phyloP scores from a whole-genome alignment of 2,113 vertebrate species.

The Siniperca chuatsi region DNA sequence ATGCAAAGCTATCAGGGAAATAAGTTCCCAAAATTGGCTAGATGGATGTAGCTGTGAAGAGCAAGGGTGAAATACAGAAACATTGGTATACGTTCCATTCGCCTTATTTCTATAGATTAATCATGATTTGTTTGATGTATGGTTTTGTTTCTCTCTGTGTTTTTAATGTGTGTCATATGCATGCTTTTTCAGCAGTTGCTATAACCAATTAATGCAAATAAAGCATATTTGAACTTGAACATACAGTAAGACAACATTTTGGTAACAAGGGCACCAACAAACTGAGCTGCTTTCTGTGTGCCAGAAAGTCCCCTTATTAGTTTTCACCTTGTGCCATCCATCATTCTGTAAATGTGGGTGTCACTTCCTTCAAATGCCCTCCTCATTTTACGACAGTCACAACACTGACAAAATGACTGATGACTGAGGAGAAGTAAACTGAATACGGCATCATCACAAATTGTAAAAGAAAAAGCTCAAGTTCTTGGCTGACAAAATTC shows the following conservation, averaged over 20 bases:
- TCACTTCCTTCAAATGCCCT: conserved; percentile 1
- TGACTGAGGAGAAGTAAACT: not conserved
- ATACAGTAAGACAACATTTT: not conserved
- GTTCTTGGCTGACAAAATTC: not conserved
- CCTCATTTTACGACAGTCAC: not conserved
- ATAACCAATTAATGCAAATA: not conserved
- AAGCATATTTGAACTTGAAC: not conserved
- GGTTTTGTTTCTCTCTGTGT: too few species aligned
- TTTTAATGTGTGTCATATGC: too few species aligned
- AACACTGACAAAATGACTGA: not conserved
- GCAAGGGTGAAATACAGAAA: too few species aligned
- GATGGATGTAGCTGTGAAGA: too few species aligned
- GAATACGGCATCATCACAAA: not conserved
- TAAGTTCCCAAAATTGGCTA: too few species aligned
- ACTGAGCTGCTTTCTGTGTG: not conserved
- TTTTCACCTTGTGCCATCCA: not conserved
- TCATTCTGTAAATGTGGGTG: not conserved
- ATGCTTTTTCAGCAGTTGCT: too few species aligned
- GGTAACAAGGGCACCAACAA: not conserved
- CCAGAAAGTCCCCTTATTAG: not conserved
- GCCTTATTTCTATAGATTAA: too few species aligned
- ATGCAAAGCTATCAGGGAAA: too few species aligned
- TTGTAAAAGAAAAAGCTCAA: not conserved
- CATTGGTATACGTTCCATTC: too few species aligned
- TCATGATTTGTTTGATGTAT: too few species aligned